Percentiles rank a stretch among this genome's conserved stretches.
Evolutionary conservation across 2,888 invertebrate genomes (phyloP).

Genomic region (Uropetala carovei): DNA sequence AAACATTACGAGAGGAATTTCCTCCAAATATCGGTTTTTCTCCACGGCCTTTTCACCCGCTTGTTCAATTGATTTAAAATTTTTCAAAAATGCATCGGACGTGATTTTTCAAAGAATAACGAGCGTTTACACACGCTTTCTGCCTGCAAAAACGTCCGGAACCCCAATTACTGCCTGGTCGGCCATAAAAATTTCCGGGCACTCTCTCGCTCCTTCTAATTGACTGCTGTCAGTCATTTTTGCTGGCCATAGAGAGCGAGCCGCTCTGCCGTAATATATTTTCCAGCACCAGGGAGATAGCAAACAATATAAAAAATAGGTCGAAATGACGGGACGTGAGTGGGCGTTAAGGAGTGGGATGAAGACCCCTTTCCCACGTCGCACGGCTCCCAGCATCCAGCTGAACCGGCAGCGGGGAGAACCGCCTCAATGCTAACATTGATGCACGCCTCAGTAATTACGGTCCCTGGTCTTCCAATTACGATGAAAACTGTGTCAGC

Average conservation of each 20-base stretch:
- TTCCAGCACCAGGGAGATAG: not conserved
- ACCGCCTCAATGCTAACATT: not conserved
- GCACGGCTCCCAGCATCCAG: not conserved
- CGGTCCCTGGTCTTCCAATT: conserved; percentile 10
- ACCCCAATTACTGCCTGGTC: not conserved
- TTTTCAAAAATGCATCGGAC: too few species aligned
- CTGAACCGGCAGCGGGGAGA: not conserved
- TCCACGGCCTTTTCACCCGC: too few species aligned
- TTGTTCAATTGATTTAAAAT: too few species aligned
- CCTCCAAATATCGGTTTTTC: too few species aligned
- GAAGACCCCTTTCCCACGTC: too few species aligned
- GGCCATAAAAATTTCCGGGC: not conserved
- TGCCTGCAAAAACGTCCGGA: not conserved
- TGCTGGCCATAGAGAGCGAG: not conserved
- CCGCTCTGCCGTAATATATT: not conserved
- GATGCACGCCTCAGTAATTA: conserved; percentile 35
- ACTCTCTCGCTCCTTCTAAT: not conserved
- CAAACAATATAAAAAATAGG: not conserved
- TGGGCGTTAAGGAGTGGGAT: not conserved
- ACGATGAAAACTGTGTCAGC: not conserved
- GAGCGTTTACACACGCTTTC: not conserved
- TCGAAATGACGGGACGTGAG: not conserved
- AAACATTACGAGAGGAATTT: too few species aligned
- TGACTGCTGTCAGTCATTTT: not conserved
- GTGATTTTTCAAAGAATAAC: not conserved